Evolutionary conservation across 2,888 invertebrate genomes (phyloP).

Genomic region (Mechanitis messenoides): DNA sequence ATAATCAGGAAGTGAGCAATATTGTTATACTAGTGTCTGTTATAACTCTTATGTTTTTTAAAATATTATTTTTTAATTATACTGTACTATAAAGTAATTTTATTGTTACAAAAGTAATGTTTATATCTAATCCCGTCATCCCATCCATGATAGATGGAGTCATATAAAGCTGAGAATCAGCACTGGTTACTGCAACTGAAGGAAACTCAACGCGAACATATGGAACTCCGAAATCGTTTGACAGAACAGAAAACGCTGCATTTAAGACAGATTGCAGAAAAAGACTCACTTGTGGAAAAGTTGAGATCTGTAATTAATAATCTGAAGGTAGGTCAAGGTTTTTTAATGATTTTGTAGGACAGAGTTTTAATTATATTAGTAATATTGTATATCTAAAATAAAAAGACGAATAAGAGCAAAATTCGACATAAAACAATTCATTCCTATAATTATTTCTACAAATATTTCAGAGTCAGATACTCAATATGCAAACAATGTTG

Average conservation of each 20-base stretch:
- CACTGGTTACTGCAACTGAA: conserved; percentile 78
- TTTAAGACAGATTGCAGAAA: conserved; percentile 61
- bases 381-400: too few relatives aligned
- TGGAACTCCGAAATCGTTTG: conserved; percentile 67
- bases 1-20: conserved; percentile 72
- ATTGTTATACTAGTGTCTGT: too few relatives aligned
- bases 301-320: conserved; percentile 58
- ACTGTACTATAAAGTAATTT: too few relatives aligned
- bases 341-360: not conserved
- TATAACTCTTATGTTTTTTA: too few relatives aligned
- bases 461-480: conserved; percentile 57
- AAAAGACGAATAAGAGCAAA: too few relatives aligned
- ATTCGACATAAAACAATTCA: too few relatives aligned
- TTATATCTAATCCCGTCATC: too few relatives aligned
- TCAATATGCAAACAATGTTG: conserved; percentile 69
- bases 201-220: conserved; percentile 70
- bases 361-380: too few relatives aligned
- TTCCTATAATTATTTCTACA: not conserved
- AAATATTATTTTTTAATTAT: too few relatives aligned
- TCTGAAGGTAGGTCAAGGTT: conserved; percentile 47
- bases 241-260: conserved; percentile 62
- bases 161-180: conserved; percentile 79
- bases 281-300: conserved; percentile 66
- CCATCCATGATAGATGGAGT: conserved; percentile 58
- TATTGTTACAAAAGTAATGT: too few relatives aligned